Conservation (phyloP, 2,888 invertebrate genomes). For the Elysia crispata region DNA sequence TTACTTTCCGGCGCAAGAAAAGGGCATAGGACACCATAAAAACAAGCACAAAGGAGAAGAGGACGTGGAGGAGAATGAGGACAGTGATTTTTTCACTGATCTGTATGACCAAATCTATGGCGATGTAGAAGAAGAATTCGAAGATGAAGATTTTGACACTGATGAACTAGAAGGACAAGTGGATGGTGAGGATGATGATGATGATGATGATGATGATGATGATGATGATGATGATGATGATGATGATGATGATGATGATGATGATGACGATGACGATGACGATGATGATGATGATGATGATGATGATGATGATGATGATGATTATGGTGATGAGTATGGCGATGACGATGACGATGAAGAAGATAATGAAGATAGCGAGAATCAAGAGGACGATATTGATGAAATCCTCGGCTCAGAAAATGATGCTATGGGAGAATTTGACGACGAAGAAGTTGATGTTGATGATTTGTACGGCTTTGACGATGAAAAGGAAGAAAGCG, state of each 20-base stretch:
- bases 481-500: too few relatives aligned
- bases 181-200: not conserved
- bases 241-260: slow-evolving; percentile 48
- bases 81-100: not conserved
- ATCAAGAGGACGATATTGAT: too few relatives aligned
- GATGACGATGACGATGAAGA: not conserved
- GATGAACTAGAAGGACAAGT: too few relatives aligned
- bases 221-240: slow-evolving; percentile 48
- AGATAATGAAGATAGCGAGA: too few relatives aligned
- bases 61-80: not conserved
- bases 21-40: not conserved
- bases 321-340: not conserved
- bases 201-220: not conserved
- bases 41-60: not conserved
- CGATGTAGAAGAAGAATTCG: not conserved
- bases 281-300: slow-evolving; percentile 43
- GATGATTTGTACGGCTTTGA: too few relatives aligned
- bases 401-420: not conserved
- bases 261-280: slow-evolving; percentile 20
- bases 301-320: slow-evolving; percentile 36
- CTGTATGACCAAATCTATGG: not conserved
- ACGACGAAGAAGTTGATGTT: too few relatives aligned
- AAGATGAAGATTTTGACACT: too few relatives aligned
- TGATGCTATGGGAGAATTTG: not conserved
- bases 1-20: too few relatives aligned